These are phyloP conservation scores for Orchesella cincta DNA, from an alignment of 1,140 invertebrate genomes.

Conservation along the genomic window DNA sequence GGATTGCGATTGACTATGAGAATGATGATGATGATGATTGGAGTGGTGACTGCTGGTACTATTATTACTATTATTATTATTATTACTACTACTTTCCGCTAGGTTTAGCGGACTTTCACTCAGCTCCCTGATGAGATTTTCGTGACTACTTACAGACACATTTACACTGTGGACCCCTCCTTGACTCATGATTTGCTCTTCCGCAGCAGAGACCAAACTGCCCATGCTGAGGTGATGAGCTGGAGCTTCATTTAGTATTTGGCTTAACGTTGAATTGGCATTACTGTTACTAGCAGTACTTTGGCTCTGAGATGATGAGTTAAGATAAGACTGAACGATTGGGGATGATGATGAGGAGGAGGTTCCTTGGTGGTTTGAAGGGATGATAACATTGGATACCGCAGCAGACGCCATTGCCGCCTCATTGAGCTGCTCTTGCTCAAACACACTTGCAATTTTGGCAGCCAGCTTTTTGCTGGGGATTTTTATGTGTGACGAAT, in stretches of 20 bases:
- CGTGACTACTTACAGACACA: constrained; percentile 22
- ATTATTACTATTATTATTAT: constrained; percentile 5
- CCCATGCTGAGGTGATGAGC: background rate
- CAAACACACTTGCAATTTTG: constrained; percentile 46
- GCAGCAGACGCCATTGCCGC: constrained; percentile 30
- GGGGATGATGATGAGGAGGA: background rate
- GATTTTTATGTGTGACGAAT: constrained; percentile 45
- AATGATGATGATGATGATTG: background rate
- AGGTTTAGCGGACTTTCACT: constrained; percentile 48
- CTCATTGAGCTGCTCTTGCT: constrained; percentile 43
- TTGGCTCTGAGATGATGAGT: constrained; percentile 23
- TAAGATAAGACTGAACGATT: constrained; percentile 20
- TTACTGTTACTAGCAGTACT: constrained; percentile 23
- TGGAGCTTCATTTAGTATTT: constrained; percentile 14
- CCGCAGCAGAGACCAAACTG: background rate
- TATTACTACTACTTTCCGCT: constrained; percentile 15
- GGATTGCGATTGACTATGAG: constrained; percentile 4
- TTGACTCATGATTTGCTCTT: constrained; percentile 17
- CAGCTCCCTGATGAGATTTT: constrained; percentile 44
- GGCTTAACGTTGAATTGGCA: constrained; percentile 13
- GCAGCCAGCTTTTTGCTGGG: constrained; percentile 48
- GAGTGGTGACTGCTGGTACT: background rate
- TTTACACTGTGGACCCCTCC: constrained; percentile 5
- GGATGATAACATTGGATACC: background rate
- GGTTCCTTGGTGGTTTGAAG: constrained; percentile 13